A percentile compares a stretch with the other conserved stretches of the same genome.
Evolutionary conservation across 1,140 invertebrate genomes (phyloP).

Genomic region (Drusus annulatus): DNA sequence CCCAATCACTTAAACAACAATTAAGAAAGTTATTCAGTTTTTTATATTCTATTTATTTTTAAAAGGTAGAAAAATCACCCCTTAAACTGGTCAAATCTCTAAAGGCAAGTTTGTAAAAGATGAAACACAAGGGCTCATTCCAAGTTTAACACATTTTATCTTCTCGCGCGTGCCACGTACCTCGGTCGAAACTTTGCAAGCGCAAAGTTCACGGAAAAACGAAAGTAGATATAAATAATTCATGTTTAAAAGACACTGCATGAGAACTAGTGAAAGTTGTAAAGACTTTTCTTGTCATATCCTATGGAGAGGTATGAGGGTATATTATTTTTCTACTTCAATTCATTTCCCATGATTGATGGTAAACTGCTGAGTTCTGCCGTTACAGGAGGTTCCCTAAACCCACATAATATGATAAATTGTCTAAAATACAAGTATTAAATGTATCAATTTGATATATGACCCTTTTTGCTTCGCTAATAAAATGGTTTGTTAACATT

Average conservation of each 20-base stretch:
- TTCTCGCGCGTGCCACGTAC: neutral
- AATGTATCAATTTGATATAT: slow-evolving; percentile 29
- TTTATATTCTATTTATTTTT: too few relatives aligned
- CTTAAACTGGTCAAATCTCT: too few relatives aligned
- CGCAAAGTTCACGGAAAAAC: slow-evolving; percentile 26
- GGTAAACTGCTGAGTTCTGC: neutral
- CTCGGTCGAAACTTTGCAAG: neutral
- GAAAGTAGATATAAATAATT: slow-evolving; percentile 32
- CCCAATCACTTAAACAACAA: too few relatives aligned
- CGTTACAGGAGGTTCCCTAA: slow-evolving; percentile 3
- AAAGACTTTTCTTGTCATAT: neutral
- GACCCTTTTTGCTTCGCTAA: slow-evolving; percentile 21
- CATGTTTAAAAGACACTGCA: slow-evolving; percentile 23
- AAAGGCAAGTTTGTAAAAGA: neutral
- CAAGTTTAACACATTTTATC: slow-evolving; percentile 7
- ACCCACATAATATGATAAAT: slow-evolving; percentile 17
- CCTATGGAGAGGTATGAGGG: neutral
- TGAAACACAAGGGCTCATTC: neutral
- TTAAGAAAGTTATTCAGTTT: too few relatives aligned
- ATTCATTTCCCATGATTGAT: slow-evolving; percentile 44
- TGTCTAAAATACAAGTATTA: slow-evolving; percentile 14
- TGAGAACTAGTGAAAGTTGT: slow-evolving; percentile 19
- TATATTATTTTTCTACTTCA: slow-evolving; percentile 24
- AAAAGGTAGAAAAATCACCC: too few relatives aligned
- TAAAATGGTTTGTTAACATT: slow-evolving; percentile 35